A percentile compares a stretch with the other conserved stretches of the same genome.
Evolutionary conservation across 1,140 invertebrate genomes (phyloP).

Genomic region (Streblospio benedicti): DNA sequence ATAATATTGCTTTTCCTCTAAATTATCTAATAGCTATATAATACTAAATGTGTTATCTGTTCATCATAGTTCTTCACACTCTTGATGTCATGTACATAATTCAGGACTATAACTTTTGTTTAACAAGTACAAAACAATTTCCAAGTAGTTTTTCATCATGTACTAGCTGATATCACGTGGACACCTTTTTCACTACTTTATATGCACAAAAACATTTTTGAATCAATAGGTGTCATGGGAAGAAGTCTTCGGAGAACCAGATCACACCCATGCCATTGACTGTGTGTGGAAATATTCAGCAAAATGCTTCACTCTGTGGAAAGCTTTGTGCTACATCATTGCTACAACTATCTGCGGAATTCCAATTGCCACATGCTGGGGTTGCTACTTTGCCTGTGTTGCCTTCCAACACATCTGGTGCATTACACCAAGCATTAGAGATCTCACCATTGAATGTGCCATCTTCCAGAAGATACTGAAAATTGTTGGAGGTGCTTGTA

Average conservation of each 20-base stretch:
- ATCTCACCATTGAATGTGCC: slow-evolving; percentile 54
- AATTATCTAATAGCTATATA: too few relatives aligned
- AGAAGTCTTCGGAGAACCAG: slow-evolving; percentile 69
- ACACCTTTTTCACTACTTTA: too few relatives aligned
- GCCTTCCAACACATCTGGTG: slow-evolving; percentile 54
- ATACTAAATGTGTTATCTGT: too few relatives aligned
- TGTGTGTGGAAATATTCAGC: slow-evolving; percentile 66
- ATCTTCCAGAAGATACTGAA: slow-evolving; percentile 53
- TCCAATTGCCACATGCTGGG: slow-evolving; percentile 59
- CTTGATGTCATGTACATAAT: too few relatives aligned
- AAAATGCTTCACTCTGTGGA: slow-evolving; percentile 60
- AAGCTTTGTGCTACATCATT: slow-evolving; percentile 62
- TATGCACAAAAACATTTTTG: too few relatives aligned
- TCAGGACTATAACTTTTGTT: too few relatives aligned
- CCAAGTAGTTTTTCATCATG: too few relatives aligned
- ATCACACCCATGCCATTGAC: slow-evolving; percentile 61
- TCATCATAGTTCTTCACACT: too few relatives aligned
- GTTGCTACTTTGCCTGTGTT: slow-evolving; percentile 63
- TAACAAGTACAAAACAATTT: too few relatives aligned
- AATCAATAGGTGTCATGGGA: slow-evolving; percentile 54
- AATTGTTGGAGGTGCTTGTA: slow-evolving; percentile 54
- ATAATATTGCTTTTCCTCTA: too few relatives aligned
- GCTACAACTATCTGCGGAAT: slow-evolving; percentile 60
- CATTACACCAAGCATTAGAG: slow-evolving; percentile 35
- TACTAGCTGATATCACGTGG: too few relatives aligned